Percentiles rank a stretch among this genome's conserved stretches.
Conservation (phyloP, 2,113 vertebrate genomes). For the Mesitornis unicolor region DNA sequence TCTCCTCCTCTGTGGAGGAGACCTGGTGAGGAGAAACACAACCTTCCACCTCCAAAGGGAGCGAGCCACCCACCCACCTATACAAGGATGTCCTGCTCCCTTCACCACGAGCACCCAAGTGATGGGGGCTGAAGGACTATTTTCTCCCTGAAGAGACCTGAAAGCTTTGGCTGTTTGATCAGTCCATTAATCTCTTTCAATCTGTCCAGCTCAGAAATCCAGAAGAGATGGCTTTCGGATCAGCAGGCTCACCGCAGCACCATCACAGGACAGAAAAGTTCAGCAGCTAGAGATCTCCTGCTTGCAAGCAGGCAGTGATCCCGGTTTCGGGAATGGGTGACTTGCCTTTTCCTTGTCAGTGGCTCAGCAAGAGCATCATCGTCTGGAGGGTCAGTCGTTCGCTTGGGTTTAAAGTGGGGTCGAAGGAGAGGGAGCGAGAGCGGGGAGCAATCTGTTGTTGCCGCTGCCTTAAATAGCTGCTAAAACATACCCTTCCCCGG, state of each 20-base stretch:
- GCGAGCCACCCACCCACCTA: neutral
- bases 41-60: neutral
- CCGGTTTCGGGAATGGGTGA: neutral
- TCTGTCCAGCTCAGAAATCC: neutral
- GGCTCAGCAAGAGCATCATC: neutral
- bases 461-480: neutral
- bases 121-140: neutral
- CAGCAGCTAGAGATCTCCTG: neutral
- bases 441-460: neutral
- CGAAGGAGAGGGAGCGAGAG: neutral
- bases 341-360: neutral
- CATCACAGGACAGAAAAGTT: conserved; percentile 26
- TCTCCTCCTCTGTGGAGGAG: neutral
- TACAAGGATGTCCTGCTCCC: neutral
- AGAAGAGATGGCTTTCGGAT: neutral
- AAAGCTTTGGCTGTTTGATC: neutral
- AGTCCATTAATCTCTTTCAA: neutral
- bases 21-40: neutral
- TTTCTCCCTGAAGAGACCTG: neutral
- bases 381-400: neutral
- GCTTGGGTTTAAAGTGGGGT: neutral
- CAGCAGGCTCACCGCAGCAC: neutral
- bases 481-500: neutral
- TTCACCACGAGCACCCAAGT: neutral
- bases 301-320: neutral